These are phyloP conservation scores for Philonicus albiceps DNA, from an alignment of 2,888 invertebrate species.

Conservation along the genomic window DNA sequence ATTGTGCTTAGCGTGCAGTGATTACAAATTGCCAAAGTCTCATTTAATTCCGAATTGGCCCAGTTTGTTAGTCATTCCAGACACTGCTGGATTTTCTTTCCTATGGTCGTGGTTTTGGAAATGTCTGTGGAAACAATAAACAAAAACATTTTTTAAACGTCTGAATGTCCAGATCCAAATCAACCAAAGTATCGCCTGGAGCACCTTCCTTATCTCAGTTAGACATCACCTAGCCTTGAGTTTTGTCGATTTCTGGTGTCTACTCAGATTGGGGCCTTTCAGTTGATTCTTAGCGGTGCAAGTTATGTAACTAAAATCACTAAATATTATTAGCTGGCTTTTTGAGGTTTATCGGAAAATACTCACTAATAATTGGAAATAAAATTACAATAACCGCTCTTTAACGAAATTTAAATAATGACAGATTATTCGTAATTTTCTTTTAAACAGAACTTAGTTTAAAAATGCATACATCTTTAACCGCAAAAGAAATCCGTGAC, in stretches of 20 bases:
- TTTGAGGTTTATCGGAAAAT: no score
- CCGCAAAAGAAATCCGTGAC: constrained; percentile 82
- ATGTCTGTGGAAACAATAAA: neutral
- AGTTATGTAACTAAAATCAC: neutral
- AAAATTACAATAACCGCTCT: no score
- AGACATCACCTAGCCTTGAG: neutral
- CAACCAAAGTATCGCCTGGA: neutral
- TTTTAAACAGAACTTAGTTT: neutral
- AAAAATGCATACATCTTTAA: constrained; percentile 58
- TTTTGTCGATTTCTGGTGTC: neutral
- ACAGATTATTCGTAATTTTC: neutral
- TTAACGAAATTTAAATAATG: no score
- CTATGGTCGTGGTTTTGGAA: neutral
- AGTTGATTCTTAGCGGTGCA: neutral
- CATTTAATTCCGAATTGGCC: neutral
- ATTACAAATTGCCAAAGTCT: neutral
- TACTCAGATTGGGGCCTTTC: neutral
- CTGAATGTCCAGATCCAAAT: neutral
- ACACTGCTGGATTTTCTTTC: neutral
- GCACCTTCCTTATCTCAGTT: neutral
- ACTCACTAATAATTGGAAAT: no score
- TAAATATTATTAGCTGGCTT: no score
- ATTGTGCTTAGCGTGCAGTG: neutral
- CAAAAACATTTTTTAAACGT: no score
- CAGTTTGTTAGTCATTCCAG: neutral